These are phyloP conservation scores for Thunnus albacares DNA, from an alignment of 2,797 vertebrate genomes.

Conservation along the genomic window DNA sequence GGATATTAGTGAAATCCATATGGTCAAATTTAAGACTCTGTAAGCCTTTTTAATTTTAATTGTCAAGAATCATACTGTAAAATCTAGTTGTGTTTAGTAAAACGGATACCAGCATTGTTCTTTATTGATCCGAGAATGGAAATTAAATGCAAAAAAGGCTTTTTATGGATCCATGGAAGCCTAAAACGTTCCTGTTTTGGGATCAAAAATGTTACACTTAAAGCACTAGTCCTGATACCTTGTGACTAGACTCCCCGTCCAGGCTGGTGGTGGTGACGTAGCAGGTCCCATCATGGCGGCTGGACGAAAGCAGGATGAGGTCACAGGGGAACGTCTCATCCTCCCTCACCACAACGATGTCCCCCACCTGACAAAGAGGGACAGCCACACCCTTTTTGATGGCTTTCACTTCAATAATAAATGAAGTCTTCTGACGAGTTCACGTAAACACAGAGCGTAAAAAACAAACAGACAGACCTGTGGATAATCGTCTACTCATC, in stretches of 20 bases:
- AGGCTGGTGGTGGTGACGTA: slow-evolving; percentile 98
- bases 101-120: background rate
- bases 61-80: background rate
- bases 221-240: slow-evolving; percentile 81
- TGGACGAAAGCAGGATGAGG: slow-evolving; percentile 96
- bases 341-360: slow-evolving; percentile 96
- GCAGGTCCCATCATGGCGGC: slow-evolving; percentile 94
- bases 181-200: background rate
- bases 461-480: slow-evolving; percentile 54
- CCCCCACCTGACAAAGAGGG: slow-evolving; percentile 90
- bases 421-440: slow-evolving; percentile 6
- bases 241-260: slow-evolving; percentile 98
- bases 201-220: background rate
- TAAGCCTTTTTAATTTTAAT: background rate
- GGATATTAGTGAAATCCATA: background rate
- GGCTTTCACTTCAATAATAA: slow-evolving; percentile 50
- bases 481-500: slow-evolving; percentile 53
- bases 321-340: slow-evolving; percentile 98
- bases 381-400: slow-evolving; percentile 22
- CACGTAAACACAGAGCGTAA: slow-evolving; percentile 32
- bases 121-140: background rate
- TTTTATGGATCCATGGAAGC: background rate
- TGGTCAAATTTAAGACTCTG: background rate
- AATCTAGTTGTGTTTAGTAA: background rate
- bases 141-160: background rate